Percentiles rank a stretch among this genome's conserved stretches.
These are phyloP conservation scores for Anoura caudifer DNA, from an alignment of 2,113 vertebrate species.

Conservation along the genomic window DNA sequence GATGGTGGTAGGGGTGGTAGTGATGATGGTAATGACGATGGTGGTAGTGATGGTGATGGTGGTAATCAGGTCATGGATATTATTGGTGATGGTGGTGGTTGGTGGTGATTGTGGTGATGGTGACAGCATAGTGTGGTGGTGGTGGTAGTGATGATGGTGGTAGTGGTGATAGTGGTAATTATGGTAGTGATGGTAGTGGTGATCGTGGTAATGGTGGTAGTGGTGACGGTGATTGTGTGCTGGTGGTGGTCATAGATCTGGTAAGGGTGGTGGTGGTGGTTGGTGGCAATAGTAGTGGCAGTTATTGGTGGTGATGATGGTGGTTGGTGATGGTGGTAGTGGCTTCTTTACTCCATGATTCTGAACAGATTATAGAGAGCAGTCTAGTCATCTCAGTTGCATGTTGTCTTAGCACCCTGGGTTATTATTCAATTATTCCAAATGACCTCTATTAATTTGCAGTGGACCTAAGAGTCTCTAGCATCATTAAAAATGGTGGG, in stretches of 20 bases:
- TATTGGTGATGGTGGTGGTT: no score
- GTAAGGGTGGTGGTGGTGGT: background rate
- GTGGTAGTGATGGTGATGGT: background rate
- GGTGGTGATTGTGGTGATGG: background rate
- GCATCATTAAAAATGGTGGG: background rate
- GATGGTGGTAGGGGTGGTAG: background rate
- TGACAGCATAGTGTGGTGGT: no score
- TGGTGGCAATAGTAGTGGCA: background rate
- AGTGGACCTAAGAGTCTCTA: background rate
- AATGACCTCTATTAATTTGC: background rate
- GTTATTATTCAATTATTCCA: background rate
- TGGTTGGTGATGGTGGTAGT: background rate
- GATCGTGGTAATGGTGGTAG: background rate
- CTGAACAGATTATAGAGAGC: background rate
- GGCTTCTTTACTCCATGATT: background rate
- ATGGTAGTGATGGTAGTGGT: background rate
- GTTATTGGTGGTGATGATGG: accelerated
- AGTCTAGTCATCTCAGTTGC: background rate
- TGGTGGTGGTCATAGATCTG: background rate
- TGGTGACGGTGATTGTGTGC: background rate
- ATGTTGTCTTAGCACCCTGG: background rate
- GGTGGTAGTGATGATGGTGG: no score
- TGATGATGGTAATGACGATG: background rate
- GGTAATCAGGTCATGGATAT: accelerated
- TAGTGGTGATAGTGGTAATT: background rate